These are phyloP conservation scores for Xanthorhoe designata DNA, from an alignment of 2,888 invertebrate genomes.

Conservation along the genomic window DNA sequence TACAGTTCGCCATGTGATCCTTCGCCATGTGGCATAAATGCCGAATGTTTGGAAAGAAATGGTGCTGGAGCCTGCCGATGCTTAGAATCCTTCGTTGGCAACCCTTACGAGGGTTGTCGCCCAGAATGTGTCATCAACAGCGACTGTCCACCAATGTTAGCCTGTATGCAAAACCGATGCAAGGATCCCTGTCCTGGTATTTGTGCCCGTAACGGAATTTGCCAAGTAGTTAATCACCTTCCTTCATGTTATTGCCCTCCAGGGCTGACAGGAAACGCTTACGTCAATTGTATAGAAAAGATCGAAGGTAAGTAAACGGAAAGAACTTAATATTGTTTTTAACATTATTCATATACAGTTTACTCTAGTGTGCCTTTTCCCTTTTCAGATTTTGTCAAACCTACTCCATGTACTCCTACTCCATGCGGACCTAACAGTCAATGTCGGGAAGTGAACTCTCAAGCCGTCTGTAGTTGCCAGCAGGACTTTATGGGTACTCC, in stretches of 20 bases:
- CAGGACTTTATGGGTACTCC: constrained; percentile 91
- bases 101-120: constrained; percentile 88
- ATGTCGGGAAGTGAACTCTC: constrained; percentile 88
- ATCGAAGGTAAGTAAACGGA: constrained; percentile 62
- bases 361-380: constrained; percentile 7
- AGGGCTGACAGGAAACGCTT: constrained; percentile 90
- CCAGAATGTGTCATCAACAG: constrained; percentile 93
- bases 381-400: constrained; percentile 67
- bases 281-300: constrained; percentile 85
- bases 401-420: constrained; percentile 88
- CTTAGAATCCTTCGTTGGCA: constrained; percentile 83
- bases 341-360: neutral
- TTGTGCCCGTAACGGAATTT: constrained; percentile 90
- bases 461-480: constrained; percentile 90
- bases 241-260: constrained; percentile 90
- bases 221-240: constrained; percentile 90
- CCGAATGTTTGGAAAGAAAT: constrained; percentile 87
- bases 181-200: constrained; percentile 92
- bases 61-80: constrained; percentile 90
- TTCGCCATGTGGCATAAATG: constrained; percentile 89
- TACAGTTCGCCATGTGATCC: constrained; percentile 87
- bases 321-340: neutral
- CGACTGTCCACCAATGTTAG: constrained; percentile 90
- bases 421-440: constrained; percentile 93
- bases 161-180: constrained; percentile 91